Conservation (phyloP, 2,113 vertebrate species). For the Silurus glanis region DNA sequence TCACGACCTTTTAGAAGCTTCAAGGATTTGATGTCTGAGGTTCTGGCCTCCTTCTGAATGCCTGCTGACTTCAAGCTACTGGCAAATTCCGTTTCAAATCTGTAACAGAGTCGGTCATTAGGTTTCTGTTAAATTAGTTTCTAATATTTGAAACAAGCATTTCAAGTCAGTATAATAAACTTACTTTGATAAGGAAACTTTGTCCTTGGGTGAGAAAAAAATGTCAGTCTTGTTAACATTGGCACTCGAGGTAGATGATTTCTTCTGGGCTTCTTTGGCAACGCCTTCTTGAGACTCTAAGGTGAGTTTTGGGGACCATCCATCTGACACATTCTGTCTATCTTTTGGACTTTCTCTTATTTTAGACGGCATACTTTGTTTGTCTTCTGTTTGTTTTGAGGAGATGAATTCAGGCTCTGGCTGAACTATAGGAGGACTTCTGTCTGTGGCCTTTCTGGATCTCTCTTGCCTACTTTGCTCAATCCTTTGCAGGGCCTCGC, state of each 20-base stretch:
- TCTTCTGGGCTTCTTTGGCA: constrained; percentile 64
- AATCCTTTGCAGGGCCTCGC: constrained; percentile 73
- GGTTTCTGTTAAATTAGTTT: background rate
- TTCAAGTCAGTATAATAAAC: constrained; percentile 58
- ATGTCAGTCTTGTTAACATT: constrained; percentile 70
- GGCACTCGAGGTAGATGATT: constrained; percentile 60
- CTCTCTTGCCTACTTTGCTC: constrained; percentile 72
- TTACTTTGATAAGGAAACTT: constrained; percentile 77
- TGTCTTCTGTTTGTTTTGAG: constrained; percentile 46
- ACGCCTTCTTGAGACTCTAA: constrained; percentile 73
- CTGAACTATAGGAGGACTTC: constrained; percentile 62
- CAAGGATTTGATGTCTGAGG: constrained; percentile 67
- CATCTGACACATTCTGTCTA: constrained; percentile 60
- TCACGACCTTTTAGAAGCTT: constrained; percentile 68
- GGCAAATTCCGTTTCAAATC: constrained; percentile 71
- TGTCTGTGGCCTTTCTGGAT: constrained; percentile 46
- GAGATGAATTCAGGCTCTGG: constrained; percentile 60
- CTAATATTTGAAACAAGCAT: background rate
- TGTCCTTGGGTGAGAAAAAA: constrained; percentile 88
- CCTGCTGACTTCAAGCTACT: constrained; percentile 62
- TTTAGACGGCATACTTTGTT: constrained; percentile 61
- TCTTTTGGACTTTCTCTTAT: constrained; percentile 71
- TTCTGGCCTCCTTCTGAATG: constrained; percentile 67
- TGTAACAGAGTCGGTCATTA: constrained; percentile 54
- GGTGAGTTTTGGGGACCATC: constrained; percentile 73